phyloP scores from a whole-genome alignment of 2,113 vertebrate genomes.

The Capricornis sumatraensis region DNA sequence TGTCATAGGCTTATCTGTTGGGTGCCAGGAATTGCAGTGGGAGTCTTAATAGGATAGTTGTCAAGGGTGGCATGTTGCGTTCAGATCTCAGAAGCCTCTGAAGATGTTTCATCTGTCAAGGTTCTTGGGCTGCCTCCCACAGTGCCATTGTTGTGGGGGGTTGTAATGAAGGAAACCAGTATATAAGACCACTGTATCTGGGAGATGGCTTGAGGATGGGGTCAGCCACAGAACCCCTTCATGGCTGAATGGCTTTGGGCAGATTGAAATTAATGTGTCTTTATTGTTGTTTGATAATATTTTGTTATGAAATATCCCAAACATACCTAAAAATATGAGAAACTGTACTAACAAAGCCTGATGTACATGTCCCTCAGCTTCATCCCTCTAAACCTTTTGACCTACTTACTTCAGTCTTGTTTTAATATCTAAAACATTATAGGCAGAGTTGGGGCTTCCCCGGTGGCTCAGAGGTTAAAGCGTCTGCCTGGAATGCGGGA shows the following conservation, averaged over 20 bases:
- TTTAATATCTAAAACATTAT: neutral
- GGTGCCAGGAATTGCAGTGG: neutral
- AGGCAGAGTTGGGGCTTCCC: neutral
- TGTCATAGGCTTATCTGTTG: neutral
- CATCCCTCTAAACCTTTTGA: neutral
- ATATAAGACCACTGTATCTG: neutral
- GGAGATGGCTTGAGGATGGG: fast-evolving
- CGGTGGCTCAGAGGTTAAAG: too few species aligned
- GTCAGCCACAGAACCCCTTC: neutral
- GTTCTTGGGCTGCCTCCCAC: neutral
- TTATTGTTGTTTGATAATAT: neutral
- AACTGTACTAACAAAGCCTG: neutral
- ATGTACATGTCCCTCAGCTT: neutral
- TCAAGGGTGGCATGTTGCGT: neutral
- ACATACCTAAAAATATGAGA: neutral
- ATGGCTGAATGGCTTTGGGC: neutral
- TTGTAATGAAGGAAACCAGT: neutral
- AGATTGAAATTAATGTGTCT: neutral
- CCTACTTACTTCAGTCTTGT: neutral
- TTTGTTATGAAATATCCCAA: neutral
- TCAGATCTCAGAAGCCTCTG: neutral
- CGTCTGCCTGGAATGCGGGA: too few species aligned
- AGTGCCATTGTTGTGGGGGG: fast-evolving
- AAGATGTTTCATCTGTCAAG: neutral
- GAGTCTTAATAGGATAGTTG: neutral